Evolutionary conservation across 2,113 vertebrate species (phyloP), one percentile per base, ranked within the genome.

Genomic region (Illadopsis cleaveri): DNA sequence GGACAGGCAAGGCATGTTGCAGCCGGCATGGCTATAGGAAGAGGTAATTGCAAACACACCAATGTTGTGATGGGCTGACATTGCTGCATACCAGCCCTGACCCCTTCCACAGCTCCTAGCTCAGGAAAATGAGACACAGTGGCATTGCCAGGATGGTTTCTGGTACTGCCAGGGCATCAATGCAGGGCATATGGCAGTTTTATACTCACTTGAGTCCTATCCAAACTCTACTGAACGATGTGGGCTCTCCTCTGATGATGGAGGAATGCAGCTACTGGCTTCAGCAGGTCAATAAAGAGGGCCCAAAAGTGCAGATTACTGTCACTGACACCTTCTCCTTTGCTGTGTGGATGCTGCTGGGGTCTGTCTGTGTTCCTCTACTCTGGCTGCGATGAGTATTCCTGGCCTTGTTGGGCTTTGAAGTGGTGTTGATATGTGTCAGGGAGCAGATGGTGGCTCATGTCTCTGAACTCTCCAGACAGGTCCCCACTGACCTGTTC

Each of bases 21-120:
- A 84, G 72, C 35, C 0, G 0, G 33, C 1, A 1, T 18, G 70
- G 44, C 38, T 50, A 7, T 1, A 1, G 57, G 44, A 68, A 47
- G n/a, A 64, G 44, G 51, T 71, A 75, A 47, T 48, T 37, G 40
- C 57, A 38, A 60, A 35, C 13, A 61, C 33, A 11, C 7, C 4
- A 4, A 2, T 24, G 50, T 45, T 1, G 6, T 53, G 42, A n/a
- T 7, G 14, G 38, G 24, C 40, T 82, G 45, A 35, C 18, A 80
- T 65, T 4, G 17, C 31, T 5, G 5, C 42, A 2, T 81, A 40
- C 28, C 45, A 54, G 76, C 33, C 51, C 35, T 56, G 69, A 58
- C 15, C 35, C 16, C 5, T 85, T 87, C 44, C 13, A 11, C 2
- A 3, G 48, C n/a, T 76, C n/a, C 48, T 82, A n/a, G 60, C 35